Percentiles rank a stretch among this genome's conserved stretches.
phyloP scores from a whole-genome alignment of 2,113 vertebrate genomes.

The Eudyptes chrysolophus region DNA sequence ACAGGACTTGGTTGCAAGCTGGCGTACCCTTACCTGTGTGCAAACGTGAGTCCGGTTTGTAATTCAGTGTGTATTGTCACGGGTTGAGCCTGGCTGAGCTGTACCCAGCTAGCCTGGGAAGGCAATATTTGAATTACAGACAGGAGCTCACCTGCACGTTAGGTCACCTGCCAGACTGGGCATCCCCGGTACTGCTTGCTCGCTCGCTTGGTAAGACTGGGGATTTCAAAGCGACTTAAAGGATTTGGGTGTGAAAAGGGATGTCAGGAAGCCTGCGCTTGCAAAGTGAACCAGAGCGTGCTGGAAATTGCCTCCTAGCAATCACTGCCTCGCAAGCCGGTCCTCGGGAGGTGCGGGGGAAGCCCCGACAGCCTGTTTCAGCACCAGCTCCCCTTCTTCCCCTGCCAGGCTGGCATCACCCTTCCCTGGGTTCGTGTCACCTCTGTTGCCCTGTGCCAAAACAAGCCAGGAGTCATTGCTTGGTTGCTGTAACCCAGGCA shows the following conservation, averaged over 20 bases:
- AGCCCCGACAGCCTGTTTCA: neutral
- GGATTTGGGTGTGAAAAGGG: neutral
- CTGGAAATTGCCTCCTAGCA: neutral
- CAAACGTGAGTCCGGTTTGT: neutral
- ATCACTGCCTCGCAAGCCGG: fast-evolving
- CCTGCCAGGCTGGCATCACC: neutral
- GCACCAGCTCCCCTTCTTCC: neutral
- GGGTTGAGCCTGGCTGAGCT: neutral
- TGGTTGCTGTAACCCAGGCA: neutral
- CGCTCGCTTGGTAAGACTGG: neutral
- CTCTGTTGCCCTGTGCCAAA: neutral
- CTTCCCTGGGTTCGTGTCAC: neutral
- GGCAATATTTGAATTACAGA: neutral
- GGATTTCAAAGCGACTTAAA: neutral
- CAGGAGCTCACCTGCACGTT: fast-evolving
- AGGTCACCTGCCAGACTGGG: neutral
- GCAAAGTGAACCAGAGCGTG: fast-evolving
- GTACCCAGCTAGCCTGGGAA: neutral
- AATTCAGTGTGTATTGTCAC: neutral
- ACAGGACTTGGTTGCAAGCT: neutral
- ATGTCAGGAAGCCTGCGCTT: neutral
- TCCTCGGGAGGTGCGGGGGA: neutral
- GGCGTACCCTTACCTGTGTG: neutral
- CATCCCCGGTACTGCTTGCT: neutral
- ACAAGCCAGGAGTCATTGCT: fast-evolving